phyloP scores from a whole-genome alignment of 2,797 vertebrate species.

The Echeneis naucrates region DNA sequence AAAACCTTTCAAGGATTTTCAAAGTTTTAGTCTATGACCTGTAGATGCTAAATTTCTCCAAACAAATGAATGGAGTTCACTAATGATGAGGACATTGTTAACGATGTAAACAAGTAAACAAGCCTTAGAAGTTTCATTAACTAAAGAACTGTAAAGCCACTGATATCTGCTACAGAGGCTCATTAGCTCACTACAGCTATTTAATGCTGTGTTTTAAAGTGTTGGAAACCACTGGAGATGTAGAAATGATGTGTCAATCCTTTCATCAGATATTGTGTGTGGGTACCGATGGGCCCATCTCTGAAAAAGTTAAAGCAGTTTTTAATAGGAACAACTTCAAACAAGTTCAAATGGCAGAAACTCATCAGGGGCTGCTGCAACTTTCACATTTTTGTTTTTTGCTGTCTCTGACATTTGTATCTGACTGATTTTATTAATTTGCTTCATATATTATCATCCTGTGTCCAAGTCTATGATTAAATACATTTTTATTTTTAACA shows the following conservation, averaged over 20 bases:
- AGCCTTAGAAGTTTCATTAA: slow-evolving; percentile 46
- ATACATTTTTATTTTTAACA: background rate
- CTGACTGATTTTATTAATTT: background rate
- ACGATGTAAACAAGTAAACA: slow-evolving; percentile 44
- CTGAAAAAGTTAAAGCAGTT: background rate
- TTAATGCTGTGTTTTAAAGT: slow-evolving; percentile 25
- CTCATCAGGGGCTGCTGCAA: background rate
- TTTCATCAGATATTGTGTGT: background rate
- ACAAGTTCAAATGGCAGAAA: background rate
- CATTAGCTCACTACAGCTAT: slow-evolving; percentile 49
- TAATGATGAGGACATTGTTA: slow-evolving; percentile 36
- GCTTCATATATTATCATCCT: background rate
- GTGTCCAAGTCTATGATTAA: background rate
- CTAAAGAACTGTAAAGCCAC: slow-evolving; percentile 4
- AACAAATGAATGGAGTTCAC: slow-evolving; percentile 8
- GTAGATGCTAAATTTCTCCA: background rate
- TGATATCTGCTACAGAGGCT: slow-evolving; percentile 30
- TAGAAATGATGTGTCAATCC: background rate
- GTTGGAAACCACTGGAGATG: slow-evolving; percentile 15
- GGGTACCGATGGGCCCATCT: background rate
- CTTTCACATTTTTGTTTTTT: slow-evolving; percentile 8
- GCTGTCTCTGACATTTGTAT: background rate
- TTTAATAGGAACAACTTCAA: slow-evolving; percentile 21
- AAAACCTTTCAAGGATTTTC: background rate
- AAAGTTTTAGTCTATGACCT: background rate